phyloP scores from a whole-genome alignment of 2,888 invertebrate genomes.

The Cephus spinipes region DNA sequence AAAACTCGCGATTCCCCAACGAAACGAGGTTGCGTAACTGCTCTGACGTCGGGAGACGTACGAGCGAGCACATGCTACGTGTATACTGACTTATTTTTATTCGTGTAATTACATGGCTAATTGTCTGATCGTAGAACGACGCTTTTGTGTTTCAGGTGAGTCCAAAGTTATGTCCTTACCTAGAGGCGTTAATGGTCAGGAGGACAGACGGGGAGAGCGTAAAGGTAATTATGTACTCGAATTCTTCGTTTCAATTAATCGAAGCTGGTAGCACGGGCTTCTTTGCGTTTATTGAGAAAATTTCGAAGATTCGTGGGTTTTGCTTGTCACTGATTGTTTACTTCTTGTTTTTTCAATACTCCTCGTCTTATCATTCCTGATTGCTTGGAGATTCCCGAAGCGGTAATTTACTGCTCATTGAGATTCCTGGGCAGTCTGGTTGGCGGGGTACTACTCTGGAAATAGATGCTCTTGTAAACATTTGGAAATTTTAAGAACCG shows the following conservation, averaged over 20 bases:
- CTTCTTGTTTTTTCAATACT: neutral
- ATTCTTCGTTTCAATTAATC: neutral
- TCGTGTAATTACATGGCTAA: neutral
- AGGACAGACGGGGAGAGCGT: neutral
- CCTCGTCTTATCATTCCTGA: neutral
- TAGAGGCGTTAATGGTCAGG: slow-evolving; percentile 27
- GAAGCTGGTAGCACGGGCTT: neutral
- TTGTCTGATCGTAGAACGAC: neutral
- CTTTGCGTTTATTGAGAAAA: neutral
- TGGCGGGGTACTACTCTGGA: neutral
- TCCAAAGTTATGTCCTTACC: slow-evolving; percentile 49
- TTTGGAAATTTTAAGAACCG: neutral
- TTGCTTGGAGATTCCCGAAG: slow-evolving; percentile 7
- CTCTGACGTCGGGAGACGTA: slow-evolving; percentile 13
- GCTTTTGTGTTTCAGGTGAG: slow-evolving; percentile 57
- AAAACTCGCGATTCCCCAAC: slow-evolving; percentile 12
- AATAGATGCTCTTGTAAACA: neutral
- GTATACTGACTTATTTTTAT: neutral
- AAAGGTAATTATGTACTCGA: neutral
- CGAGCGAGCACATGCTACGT: neutral
- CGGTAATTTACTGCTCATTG: slow-evolving; percentile 18
- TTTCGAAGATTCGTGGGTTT: neutral
- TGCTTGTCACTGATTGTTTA: neutral
- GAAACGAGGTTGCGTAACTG: slow-evolving; percentile 43
- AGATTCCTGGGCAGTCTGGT: slow-evolving; percentile 19